Percentiles rank a stretch among this genome's conserved stretches.
phyloP scores from a whole-genome alignment of 2,113 vertebrate genomes.

The Muscicapa adusta region DNA sequence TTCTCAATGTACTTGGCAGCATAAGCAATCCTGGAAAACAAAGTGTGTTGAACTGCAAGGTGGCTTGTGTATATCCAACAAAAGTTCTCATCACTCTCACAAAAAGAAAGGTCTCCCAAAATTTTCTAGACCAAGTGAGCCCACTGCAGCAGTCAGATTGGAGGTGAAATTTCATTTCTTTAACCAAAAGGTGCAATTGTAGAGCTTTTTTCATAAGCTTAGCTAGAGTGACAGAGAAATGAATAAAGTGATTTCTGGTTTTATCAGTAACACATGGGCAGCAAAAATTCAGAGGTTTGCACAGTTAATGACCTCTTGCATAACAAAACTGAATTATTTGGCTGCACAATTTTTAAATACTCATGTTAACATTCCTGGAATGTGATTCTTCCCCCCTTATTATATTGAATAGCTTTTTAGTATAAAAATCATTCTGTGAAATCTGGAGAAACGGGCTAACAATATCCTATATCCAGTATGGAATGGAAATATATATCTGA shows the following conservation, averaged over 20 bases:
- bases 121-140: neutral
- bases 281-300: neutral
- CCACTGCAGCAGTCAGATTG: neutral
- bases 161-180: neutral
- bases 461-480: neutral
- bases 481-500: neutral
- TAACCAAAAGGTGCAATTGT: neutral
- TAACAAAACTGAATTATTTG: neutral
- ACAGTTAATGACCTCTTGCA: neutral
- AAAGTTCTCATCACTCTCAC: neutral
- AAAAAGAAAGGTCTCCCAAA: neutral
- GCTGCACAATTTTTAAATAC: neutral
- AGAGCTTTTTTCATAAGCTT: neutral
- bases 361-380: neutral
- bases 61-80: too few species aligned
- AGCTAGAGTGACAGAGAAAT: neutral
- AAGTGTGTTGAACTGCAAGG: neutral
- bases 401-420: neutral
- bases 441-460: neutral
- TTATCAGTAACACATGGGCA: fast-evolving
- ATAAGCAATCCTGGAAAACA: neutral
- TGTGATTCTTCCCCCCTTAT: neutral
- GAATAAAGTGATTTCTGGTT: neutral
- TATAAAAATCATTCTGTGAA: neutral
- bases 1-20: neutral